These are phyloP conservation scores for Danaus plexippus DNA, from an alignment of 1,140 invertebrate species.

Conservation along the genomic window DNA sequence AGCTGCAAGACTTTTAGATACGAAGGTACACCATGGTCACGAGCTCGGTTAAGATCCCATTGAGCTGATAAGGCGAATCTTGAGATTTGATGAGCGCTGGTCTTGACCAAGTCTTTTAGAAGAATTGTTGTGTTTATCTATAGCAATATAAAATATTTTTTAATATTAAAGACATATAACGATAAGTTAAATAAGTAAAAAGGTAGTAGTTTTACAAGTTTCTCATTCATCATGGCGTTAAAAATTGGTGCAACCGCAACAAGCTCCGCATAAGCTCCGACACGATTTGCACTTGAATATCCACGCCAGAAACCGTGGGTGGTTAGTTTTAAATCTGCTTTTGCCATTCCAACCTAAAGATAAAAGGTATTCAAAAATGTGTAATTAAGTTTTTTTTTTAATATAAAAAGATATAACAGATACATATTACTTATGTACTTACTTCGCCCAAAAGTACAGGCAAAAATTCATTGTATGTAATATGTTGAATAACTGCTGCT, in stretches of 20 bases:
- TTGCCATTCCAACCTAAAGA: constrained; percentile 74
- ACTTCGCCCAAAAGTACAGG: constrained; percentile 83
- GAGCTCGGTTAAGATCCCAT: constrained; percentile 71
- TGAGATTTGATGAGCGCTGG: constrained; percentile 67
- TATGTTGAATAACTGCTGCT: constrained; percentile 86
- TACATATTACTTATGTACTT: constrained; percentile 19
- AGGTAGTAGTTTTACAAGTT: constrained; percentile 58
- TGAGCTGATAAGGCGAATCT: constrained; percentile 36
- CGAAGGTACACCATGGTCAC: constrained; percentile 93
- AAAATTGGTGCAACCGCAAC: constrained; percentile 83
- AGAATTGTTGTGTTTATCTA: constrained; percentile 54
- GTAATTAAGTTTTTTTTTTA: neutral
- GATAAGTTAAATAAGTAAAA: constrained; percentile 9
- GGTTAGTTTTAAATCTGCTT: constrained; percentile 76
- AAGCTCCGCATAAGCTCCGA: constrained; percentile 83
- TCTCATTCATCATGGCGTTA: constrained; percentile 79
- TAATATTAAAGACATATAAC: neutral
- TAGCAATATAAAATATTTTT: constrained; percentile 4
- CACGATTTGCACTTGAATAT: constrained; percentile 86
- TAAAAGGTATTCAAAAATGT: neutral
- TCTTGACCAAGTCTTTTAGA: constrained; percentile 60
- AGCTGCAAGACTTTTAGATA: constrained; percentile 83
- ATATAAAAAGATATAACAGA: neutral
- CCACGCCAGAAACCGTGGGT: constrained; percentile 79
- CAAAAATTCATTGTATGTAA: constrained; percentile 89